Conservation (phyloP, 2,797 vertebrate genomes). For the Siniperca obscura region DNA sequence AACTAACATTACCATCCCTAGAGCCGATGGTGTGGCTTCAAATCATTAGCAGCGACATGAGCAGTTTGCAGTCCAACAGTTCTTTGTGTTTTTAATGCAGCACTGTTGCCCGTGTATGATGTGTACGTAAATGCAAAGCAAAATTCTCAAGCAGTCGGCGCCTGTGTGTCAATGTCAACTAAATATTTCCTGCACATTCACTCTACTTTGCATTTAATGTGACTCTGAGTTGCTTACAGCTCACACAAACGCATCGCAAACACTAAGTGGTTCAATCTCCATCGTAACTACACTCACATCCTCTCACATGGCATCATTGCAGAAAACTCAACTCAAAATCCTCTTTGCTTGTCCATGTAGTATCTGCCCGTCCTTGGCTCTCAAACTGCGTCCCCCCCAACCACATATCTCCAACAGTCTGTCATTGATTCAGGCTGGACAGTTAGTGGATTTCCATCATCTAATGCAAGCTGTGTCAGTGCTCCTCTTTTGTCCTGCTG, state of each 20-base stretch:
- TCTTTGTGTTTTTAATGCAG: background rate
- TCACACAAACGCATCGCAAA: constrained; percentile 6
- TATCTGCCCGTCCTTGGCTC: constrained; percentile 56
- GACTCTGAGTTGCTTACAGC: background rate
- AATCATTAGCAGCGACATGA: background rate
- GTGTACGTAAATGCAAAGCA: background rate
- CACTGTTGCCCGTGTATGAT: background rate
- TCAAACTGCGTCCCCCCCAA: constrained; percentile 5
- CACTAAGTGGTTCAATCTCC: constrained; percentile 33
- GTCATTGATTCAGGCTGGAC: constrained; percentile 67
- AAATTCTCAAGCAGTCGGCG: background rate
- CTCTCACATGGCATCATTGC: constrained; percentile 19
- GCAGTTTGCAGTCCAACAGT: background rate
- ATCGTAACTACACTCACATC: background rate
- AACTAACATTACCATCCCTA: background rate
- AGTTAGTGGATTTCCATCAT: constrained; percentile 74
- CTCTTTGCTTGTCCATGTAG: constrained; percentile 44
- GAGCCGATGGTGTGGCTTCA: background rate
- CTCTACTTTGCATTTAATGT: constrained; percentile 10
- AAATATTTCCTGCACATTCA: constrained; percentile 13
- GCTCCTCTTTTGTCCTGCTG: constrained; percentile 68
- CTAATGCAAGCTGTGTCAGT: constrained; percentile 60
- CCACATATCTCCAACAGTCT: constrained; percentile 31
- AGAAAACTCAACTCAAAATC: constrained; percentile 30
- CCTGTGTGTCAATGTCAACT: constrained; percentile 15